phyloP scores from a whole-genome alignment of 23 tunicate genomes.

The Styela plicata region DNA sequence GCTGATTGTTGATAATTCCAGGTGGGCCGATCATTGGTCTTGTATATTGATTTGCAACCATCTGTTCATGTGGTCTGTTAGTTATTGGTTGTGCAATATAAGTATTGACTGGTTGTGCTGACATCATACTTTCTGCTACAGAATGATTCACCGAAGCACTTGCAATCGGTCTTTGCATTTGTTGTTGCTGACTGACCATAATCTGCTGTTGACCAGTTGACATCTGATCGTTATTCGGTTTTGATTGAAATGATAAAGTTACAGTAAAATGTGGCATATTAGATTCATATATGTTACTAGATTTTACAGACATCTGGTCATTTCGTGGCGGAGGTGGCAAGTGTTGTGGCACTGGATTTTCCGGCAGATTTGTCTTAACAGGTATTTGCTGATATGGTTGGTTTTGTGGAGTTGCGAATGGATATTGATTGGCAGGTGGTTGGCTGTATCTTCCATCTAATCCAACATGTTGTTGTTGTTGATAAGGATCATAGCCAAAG shows the following conservation, averaged over 20 bases:
- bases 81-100: background rate
- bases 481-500: background rate
- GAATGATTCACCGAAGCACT: background rate
- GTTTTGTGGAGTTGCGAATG: background rate
- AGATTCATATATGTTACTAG: background rate
- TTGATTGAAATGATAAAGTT: slow-evolving; percentile 20
- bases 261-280: slow-evolving; percentile 21
- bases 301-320: background rate
- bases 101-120: background rate
- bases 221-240: background rate
- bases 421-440: background rate
- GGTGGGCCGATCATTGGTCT: background rate
- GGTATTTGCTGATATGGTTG: background rate
- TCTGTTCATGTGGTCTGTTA: background rate
- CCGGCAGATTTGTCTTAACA: background rate
- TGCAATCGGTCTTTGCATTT: background rate
- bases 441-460: background rate
- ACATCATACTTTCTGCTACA: background rate
- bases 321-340: background rate
- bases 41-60: background rate
- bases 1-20: background rate
- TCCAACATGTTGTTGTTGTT: background rate
- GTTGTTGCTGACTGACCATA: background rate
- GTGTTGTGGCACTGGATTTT: background rate
- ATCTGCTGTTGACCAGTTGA: background rate